Conservation (phyloP, 2,888 invertebrate genomes). For the Athetis lepigone region DNA sequence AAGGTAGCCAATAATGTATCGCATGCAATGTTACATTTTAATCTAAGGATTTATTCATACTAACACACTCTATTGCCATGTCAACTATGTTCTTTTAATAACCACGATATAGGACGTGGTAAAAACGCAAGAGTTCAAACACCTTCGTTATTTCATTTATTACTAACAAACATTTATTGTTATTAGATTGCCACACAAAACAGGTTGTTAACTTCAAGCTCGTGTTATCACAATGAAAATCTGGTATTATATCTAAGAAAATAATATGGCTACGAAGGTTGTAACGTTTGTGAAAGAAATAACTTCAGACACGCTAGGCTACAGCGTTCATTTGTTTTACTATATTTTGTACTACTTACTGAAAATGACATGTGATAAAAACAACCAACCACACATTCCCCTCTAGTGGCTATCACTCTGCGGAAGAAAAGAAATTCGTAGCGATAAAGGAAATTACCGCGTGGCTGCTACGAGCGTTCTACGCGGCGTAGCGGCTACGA, state of each 20-base stretch:
- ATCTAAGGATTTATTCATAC: conserved; percentile 21
- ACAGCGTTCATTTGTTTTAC: conserved; percentile 14
- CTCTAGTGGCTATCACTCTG: conserved; percentile 6
- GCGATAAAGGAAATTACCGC: conserved; percentile 27
- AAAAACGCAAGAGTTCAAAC: conserved; percentile 47
- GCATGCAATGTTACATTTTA: conserved; percentile 37
- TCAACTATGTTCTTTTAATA: conserved; percentile 2
- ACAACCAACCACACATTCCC: neutral
- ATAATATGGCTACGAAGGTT: conserved; percentile 47
- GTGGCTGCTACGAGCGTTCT: conserved; percentile 44
- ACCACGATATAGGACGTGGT: conserved; percentile 9
- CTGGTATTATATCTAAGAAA: conserved; percentile 41
- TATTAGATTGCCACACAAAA: conserved; percentile 26
- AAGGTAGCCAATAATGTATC: conserved; percentile 40
- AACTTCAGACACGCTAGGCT: conserved; percentile 45
- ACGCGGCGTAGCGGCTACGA: conserved; percentile 48
- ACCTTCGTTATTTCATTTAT: conserved; percentile 26
- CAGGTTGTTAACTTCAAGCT: conserved; percentile 51
- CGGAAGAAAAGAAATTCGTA: conserved; percentile 27
- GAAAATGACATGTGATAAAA: conserved; percentile 10
- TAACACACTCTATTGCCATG: conserved; percentile 2
- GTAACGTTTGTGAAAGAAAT: conserved; percentile 31
- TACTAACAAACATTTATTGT: conserved; percentile 16
- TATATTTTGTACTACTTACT: conserved; percentile 3
- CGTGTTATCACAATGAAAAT: conserved; percentile 53